Percentiles rank a stretch among this genome's conserved stretches.
These are phyloP conservation scores for Oreochromis aureus DNA, from an alignment of 2,113 vertebrate species.

Conservation along the genomic window DNA sequence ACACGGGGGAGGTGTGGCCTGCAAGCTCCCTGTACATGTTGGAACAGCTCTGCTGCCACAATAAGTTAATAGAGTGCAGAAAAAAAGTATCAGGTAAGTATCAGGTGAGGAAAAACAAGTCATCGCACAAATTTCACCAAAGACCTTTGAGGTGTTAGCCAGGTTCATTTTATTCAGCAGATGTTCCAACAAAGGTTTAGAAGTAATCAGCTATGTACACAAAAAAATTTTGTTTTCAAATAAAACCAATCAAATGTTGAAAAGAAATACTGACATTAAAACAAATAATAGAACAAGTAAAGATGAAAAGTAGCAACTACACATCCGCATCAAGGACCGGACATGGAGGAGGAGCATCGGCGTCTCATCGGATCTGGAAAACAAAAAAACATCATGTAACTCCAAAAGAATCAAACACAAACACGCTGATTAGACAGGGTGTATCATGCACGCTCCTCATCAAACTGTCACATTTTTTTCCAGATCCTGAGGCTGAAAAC, in stretches of 20 bases:
- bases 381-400: background rate
- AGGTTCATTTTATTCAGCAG: background rate
- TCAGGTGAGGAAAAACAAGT: background rate
- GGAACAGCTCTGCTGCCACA: background rate
- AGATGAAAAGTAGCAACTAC: background rate
- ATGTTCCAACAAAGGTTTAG: background rate
- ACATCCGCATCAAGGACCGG: background rate
- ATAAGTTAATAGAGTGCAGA: background rate
- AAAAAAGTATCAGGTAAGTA: background rate
- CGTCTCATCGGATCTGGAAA: conserved; percentile 70
- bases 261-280: background rate
- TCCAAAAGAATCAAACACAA: background rate
- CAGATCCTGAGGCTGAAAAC: background rate
- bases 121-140: background rate
- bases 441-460: background rate
- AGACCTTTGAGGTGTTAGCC: background rate
- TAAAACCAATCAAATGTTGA: background rate
- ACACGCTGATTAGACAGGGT: background rate
- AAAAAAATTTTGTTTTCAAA: rapidly evolving
- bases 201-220: background rate
- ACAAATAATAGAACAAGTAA: background rate
- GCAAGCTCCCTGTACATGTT: background rate
- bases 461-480: background rate
- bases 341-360: background rate
- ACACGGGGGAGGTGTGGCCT: background rate